These are phyloP conservation scores for Morphnarchus princeps DNA, from an alignment of 2,113 vertebrate genomes.

Conservation along the genomic window DNA sequence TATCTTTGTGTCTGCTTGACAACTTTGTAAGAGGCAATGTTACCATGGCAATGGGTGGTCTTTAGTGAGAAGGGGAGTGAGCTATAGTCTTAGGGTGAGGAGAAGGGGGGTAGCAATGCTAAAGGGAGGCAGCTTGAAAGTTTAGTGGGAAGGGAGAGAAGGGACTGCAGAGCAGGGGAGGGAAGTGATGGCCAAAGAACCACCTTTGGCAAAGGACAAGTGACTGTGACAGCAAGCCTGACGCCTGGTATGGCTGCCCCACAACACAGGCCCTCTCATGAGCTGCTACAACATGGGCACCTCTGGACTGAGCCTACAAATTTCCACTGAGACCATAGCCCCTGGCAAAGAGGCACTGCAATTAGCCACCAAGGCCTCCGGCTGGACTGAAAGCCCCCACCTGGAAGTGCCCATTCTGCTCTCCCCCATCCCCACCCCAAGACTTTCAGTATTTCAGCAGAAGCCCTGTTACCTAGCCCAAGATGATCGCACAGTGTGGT, in stretches of 20 bases:
- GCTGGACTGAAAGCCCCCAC: background rate
- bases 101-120: background rate
- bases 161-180: background rate
- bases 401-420: background rate
- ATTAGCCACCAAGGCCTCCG: rapidly evolving
- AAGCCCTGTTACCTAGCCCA: background rate
- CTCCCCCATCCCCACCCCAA: background rate
- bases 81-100: background rate
- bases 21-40: conserved; percentile 56
- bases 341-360: background rate
- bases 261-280: background rate
- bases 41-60: conserved; percentile 66
- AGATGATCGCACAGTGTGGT: background rate
- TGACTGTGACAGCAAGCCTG: background rate
- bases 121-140: background rate
- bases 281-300: background rate
- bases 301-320: background rate
- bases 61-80: conserved; percentile 15
- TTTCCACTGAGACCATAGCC: background rate
- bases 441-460: background rate
- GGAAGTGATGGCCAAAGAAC: background rate
- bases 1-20: conserved; percentile 45
- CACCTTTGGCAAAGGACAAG: background rate
- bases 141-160: background rate
- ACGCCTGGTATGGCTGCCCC: background rate